Percentiles rank a stretch among this genome's conserved stretches.
Evolutionary conservation across 2,797 vertebrate species (phyloP).

Genomic region (Garrulus glandarius): DNA sequence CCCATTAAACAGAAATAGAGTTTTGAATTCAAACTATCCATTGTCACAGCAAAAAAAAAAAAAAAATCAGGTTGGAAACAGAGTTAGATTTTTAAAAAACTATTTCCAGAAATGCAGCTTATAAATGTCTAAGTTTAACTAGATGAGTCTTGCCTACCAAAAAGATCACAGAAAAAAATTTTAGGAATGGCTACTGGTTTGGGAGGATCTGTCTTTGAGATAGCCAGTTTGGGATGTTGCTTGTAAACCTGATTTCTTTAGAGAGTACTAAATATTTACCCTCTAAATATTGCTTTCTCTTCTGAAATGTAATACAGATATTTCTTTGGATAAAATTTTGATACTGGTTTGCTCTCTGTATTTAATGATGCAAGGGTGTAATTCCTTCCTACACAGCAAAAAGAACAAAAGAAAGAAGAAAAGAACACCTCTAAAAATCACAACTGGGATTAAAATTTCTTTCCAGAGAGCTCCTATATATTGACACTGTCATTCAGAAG

Average conservation of each 20-base stretch:
- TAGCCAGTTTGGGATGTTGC: background rate
- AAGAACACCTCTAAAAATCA: background rate
- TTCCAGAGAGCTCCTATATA: background rate
- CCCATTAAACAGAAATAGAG: background rate
- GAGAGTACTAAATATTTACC: background rate
- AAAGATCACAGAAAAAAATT: background rate
- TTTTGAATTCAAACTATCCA: background rate
- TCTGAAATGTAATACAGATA: background rate
- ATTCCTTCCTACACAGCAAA: background rate
- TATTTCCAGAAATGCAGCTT: background rate
- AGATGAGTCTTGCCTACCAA: background rate
- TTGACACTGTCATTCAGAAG: background rate
- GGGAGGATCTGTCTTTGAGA: background rate
- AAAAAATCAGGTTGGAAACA: background rate
- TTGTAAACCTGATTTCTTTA: background rate
- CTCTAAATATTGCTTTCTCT: background rate
- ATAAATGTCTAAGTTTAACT: background rate
- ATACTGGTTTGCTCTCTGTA: background rate
- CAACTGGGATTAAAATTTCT: background rate
- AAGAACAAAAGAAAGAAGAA: background rate
- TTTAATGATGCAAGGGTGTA: background rate
- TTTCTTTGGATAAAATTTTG: background rate
- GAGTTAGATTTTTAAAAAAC: background rate
- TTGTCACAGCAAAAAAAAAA: background rate
- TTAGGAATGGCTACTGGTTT: background rate